Evolutionary conservation across 2,797 vertebrate genomes (phyloP), one percentile per base, ranked within the genome.

Genomic region (Cyprinodon diabolis): DNA sequence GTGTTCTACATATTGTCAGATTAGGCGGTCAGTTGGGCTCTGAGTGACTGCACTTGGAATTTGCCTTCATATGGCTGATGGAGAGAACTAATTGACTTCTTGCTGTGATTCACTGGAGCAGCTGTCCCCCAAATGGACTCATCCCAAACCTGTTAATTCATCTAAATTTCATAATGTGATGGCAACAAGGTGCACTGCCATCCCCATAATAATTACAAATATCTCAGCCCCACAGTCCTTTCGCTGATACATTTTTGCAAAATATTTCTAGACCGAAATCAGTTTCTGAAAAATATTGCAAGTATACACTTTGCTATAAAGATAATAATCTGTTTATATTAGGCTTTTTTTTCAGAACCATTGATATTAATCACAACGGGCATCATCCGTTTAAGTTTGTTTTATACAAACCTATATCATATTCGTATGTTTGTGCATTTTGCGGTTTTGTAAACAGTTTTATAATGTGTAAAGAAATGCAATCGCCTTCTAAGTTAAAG

Each of bases 91-190:
- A 92, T 88, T 89, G 90, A 89, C 88, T 87, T 72, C 87, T 90
- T 87, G 89, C 89, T 90, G 88, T 76, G 84, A 90, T 90, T 89
- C 90, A 88, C 80, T 84, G 75, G 76, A 89, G 86, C 91, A 89
- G 91, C 88, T 91, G 89, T 90, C 87, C 85, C 66, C 80, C 83
- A 90, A 91, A 92, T 86, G 86, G 87, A 90, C 80, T 83, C 82
- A 76, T 89, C 86, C 82, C 88, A 90, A 87, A 92, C 84, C 86
- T 89, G 86, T 86, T 91, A 86, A 90, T 91, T 90, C 83, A 89
- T 90, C 85, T 90, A 88, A 84, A 92, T 91, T 90, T 91, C 86
- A 90, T 89, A 88, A 91, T 90, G 79, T 84, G 87, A 62, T 90
- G 84, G 82, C 78, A 86, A 84, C 68, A 89, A 75, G 72, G 78